These are phyloP conservation scores for Pelodiscus sinensis DNA, from an alignment of 2,113 vertebrate genomes.

Conservation along the genomic window DNA sequence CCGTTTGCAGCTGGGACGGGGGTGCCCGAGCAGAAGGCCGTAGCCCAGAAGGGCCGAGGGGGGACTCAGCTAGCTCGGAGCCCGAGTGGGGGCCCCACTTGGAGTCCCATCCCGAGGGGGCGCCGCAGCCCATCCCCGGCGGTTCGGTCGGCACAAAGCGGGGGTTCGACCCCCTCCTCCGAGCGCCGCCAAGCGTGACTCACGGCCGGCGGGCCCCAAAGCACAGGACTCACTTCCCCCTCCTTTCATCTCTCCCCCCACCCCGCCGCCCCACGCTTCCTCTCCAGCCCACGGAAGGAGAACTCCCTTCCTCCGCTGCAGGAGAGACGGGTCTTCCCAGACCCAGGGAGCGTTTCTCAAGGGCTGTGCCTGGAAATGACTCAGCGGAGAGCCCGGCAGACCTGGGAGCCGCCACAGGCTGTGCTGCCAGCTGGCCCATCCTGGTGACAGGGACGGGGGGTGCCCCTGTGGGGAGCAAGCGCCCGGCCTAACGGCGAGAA, in stretches of 20 bases:
- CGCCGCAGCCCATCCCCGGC: too few relatives aligned
- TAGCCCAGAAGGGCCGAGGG: too few relatives aligned
- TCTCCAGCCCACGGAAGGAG: background rate
- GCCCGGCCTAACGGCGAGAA: too few relatives aligned
- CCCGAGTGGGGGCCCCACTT: too few relatives aligned
- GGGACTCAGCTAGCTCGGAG: too few relatives aligned
- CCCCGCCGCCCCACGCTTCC: too few relatives aligned
- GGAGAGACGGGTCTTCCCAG: background rate
- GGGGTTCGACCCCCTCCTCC: background rate
- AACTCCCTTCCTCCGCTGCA: background rate
- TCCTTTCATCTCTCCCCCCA: background rate
- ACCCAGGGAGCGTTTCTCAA: background rate
- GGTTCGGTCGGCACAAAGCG: background rate
- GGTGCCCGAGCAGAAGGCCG: too few relatives aligned
- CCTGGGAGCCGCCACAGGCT: background rate
- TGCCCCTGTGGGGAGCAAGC: too few relatives aligned
- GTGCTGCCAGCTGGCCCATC: background rate
- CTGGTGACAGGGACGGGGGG: too few relatives aligned
- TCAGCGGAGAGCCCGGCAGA: background rate
- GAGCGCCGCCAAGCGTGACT: background rate
- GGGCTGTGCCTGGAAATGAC: background rate
- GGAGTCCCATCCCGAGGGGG: too few relatives aligned
- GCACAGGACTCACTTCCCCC: background rate
- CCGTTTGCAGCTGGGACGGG: too few relatives aligned
- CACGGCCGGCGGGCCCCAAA: background rate